Evolutionary conservation across 1,140 invertebrate genomes (phyloP).

Genomic region (Drosophila burlai): DNA sequence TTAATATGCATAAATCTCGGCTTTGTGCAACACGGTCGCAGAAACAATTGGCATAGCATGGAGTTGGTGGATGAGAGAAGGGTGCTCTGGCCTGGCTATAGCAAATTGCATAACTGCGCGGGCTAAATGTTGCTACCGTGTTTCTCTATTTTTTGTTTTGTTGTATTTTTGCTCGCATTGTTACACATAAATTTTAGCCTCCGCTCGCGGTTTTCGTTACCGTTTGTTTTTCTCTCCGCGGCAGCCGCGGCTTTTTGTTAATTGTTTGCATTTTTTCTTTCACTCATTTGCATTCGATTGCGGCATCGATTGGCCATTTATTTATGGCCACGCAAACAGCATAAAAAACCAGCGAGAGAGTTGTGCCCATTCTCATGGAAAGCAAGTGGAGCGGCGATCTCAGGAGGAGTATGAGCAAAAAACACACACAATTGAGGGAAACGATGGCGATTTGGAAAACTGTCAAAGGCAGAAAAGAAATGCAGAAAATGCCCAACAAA

Average conservation of each 20-base stretch:
- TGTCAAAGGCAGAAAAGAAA: conserved; percentile 40
- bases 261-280: conserved; percentile 78
- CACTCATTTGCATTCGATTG: conserved; percentile 77
- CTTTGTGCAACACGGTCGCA: conserved; percentile 63
- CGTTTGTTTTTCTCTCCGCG: conserved; percentile 43
- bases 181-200: conserved; percentile 75
- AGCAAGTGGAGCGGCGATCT: conserved; percentile 37
- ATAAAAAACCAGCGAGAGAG: conserved; percentile 28
- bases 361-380: conserved; percentile 59
- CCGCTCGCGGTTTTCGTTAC: conserved; percentile 46
- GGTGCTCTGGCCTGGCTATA: conserved; percentile 4
- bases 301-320: conserved; percentile 77
- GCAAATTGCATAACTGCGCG: conserved; percentile 68
- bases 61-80: background rate
- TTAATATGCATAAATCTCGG: conserved; percentile 81
- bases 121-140: conserved; percentile 57
- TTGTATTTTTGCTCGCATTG: conserved; percentile 45
- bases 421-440: conserved; percentile 13
- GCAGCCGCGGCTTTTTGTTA: conserved; percentile 45
- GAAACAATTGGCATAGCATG: conserved; percentile 63
- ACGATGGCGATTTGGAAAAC: conserved; percentile 33
- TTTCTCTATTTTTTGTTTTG: conserved; percentile 10
- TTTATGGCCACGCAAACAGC: conserved; percentile 52
- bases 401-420: conserved; percentile 1
- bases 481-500: conserved; percentile 42